Conservation (phyloP, 2,797 vertebrate species). For the Mus spretus region DNA sequence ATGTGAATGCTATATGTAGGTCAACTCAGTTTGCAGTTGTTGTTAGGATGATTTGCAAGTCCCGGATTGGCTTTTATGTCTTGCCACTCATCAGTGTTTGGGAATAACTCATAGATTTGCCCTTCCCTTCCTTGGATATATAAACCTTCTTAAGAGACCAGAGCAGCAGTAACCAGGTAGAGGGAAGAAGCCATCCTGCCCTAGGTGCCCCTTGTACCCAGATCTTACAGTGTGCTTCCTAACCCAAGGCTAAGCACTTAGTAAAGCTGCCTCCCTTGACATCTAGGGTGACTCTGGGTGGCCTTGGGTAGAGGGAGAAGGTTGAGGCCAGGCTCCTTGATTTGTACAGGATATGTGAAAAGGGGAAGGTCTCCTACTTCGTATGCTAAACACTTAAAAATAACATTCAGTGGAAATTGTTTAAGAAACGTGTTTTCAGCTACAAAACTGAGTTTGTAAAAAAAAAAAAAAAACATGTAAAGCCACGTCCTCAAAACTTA, state of each 20-base stretch:
- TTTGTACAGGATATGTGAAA: background rate
- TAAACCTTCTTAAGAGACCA: background rate
- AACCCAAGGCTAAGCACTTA: background rate
- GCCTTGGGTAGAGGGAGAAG: background rate
- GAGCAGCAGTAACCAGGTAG: background rate
- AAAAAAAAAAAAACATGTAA: too few species aligned
- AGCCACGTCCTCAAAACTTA: background rate
- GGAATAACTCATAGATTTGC: fast-evolving
- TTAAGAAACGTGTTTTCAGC: background rate
- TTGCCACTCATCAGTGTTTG: background rate
- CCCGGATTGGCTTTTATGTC: background rate
- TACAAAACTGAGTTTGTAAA: background rate
- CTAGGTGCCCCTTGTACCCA: background rate
- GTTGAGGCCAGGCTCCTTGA: background rate
- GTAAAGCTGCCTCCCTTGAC: background rate
- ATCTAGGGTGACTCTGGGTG: background rate
- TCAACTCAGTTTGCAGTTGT: background rate
- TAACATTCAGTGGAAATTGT: conserved; percentile 14
- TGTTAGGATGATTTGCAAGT: background rate
- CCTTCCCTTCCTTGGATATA: background rate
- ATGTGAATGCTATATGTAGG: background rate
- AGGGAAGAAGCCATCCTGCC: background rate
- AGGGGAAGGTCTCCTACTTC: background rate
- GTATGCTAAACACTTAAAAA: background rate
- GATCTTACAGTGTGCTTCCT: background rate